phyloP scores from a whole-genome alignment of 2,797 vertebrate species.

The Sebastes itinus region DNA sequence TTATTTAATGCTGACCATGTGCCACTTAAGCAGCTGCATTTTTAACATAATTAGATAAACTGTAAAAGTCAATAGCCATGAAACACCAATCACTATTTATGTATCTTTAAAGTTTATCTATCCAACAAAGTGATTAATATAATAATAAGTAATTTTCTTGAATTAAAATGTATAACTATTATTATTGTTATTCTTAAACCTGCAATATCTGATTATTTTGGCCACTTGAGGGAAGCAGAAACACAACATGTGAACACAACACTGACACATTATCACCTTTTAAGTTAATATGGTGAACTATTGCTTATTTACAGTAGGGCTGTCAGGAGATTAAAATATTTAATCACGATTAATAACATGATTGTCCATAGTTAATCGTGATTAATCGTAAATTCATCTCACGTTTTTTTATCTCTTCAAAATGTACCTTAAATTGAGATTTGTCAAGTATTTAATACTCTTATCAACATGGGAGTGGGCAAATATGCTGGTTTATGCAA shows the following conservation, averaged over 20 bases:
- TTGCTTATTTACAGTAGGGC: too few relatives aligned
- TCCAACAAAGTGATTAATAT: background rate
- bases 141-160: background rate
- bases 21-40: background rate
- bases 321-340: too few relatives aligned
- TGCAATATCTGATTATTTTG: background rate
- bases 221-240: background rate
- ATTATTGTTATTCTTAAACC: background rate
- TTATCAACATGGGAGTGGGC: too few relatives aligned
- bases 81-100: background rate
- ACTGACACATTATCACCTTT: background rate
- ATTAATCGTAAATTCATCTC: too few relatives aligned
- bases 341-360: too few relatives aligned
- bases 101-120: background rate
- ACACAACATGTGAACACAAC: background rate
- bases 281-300: background rate
- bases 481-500: too few relatives aligned
- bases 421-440: rapidly evolving
- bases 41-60: background rate
- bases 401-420: too few relatives aligned
- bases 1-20: background rate
- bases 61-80: background rate
- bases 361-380: too few relatives aligned
- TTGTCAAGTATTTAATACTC: too few relatives aligned
- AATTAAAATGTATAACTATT: background rate